Evolutionary conservation across 2,113 vertebrate genomes (phyloP), one percentile per base, ranked within the genome.

Genomic region (Lophotis ruficrista): DNA sequence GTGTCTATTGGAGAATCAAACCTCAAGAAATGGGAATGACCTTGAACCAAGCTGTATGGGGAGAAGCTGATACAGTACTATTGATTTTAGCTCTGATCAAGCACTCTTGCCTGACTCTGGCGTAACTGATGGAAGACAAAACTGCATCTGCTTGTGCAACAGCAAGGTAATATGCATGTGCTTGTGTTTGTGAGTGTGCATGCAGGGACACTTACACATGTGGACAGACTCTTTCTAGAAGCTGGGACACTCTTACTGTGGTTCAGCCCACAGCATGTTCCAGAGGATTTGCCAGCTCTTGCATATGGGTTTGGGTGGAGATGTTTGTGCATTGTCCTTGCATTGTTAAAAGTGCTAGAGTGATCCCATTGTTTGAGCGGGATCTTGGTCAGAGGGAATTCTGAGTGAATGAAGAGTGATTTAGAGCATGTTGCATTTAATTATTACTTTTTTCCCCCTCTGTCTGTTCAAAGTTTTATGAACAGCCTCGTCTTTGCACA

Each of bases 201-300:
- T 4, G 8, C 31, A 24, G 0, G 2, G 7, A 17, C 7, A 0
- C 22, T 43, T 27, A 9, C 1, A 5, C 35, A 25, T 7, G 37
- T 22, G n/a, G 45, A 43, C 10, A 73, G 28, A 38, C 23, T 4
- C 78, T 50, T 87, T 53, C 70, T 47, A 43, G 37, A 83, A 47
- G 15, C 50, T 80, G 45, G 45, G 51, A 37, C 6, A 3, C 19
- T 58, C 22, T 41, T 80, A 27, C 66, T 57, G 31, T 66, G n/a
- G 31, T 83, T 83, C 41, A 77, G 62, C 41, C 66, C 6, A 5
- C 31, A 61, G 7, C 57, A 7, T 14, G 28, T 92, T 92, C 58
- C 33, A 43, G 51, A 78, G 12, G 5, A 11, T 70, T 73, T 80
- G 79, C 56, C 51, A 78, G 56, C 35, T 77, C 30, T 78, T 81